phyloP scores from a whole-genome alignment of 2,113 vertebrate species.

The Glaucomys volans region DNA sequence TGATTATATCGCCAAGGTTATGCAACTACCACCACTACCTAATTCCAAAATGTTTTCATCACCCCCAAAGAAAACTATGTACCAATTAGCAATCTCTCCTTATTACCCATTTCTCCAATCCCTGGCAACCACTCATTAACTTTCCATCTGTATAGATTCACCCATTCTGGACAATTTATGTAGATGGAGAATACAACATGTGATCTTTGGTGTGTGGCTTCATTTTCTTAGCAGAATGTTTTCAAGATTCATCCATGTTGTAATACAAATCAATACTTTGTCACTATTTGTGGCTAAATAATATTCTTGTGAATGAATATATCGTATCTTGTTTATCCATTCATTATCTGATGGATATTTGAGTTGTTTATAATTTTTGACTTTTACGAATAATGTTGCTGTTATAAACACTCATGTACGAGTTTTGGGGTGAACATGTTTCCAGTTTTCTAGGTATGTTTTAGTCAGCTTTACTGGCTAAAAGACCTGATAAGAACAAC shows the following conservation, averaged over 20 bases:
- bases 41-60: slow-evolving; percentile 37
- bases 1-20: neutral
- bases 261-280: neutral
- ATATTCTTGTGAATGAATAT: neutral
- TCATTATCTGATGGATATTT: neutral
- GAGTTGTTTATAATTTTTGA: neutral
- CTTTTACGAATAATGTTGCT: neutral
- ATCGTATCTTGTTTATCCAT: neutral
- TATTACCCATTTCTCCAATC: neutral
- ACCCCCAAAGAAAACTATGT: neutral
- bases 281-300: neutral
- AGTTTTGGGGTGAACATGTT: neutral
- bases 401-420: neutral
- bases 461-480: too few relatives aligned
- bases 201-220: neutral
- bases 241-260: neutral
- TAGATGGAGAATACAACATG: neutral
- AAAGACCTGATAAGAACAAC: too few relatives aligned
- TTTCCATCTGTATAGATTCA: neutral
- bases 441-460: neutral
- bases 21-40: neutral
- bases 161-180: neutral
- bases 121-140: neutral
- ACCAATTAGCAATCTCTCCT: neutral
- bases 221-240: neutral